Conservation (phyloP, 1,140 invertebrate genomes). For the Cyclina sinensis region DNA sequence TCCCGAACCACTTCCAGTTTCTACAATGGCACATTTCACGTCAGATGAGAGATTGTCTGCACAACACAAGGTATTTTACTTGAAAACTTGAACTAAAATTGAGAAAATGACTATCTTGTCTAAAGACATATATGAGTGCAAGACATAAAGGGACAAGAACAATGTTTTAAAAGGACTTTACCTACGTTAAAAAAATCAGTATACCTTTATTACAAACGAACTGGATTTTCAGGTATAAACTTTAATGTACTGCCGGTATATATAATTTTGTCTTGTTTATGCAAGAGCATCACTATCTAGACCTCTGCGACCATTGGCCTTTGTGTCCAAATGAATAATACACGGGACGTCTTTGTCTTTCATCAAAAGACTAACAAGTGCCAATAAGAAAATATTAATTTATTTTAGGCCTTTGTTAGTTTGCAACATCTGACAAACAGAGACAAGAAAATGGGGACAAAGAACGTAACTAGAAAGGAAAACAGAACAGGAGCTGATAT, state of each 20-base stretch:
- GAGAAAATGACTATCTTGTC: too few species aligned
- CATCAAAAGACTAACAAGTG: too few species aligned
- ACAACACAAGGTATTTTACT: neutral
- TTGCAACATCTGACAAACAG: neutral
- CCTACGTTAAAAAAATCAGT: neutral
- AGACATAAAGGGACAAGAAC: neutral
- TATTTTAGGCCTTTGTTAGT: neutral
- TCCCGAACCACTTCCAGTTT: neutral
- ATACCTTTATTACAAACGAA: neutral
- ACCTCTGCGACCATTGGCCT: too few species aligned
- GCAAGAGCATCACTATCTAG: neutral
- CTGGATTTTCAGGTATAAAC: neutral
- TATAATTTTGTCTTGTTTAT: neutral
- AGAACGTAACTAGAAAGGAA: neutral
- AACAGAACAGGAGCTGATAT: constrained; percentile 12
- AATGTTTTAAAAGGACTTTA: neutral
- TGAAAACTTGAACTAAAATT: neutral
- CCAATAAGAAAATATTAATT: neutral
- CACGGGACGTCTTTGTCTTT: neutral
- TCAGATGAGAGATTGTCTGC: neutral
- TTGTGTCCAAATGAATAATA: too few species aligned
- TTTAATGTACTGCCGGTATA: neutral
- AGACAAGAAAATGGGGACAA: neutral
- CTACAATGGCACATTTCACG: neutral
- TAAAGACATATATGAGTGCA: too few species aligned